Base-by-base conservation (phyloP, 2,888 invertebrate genomes). In the Eristalinus sepulchralis region DNA sequence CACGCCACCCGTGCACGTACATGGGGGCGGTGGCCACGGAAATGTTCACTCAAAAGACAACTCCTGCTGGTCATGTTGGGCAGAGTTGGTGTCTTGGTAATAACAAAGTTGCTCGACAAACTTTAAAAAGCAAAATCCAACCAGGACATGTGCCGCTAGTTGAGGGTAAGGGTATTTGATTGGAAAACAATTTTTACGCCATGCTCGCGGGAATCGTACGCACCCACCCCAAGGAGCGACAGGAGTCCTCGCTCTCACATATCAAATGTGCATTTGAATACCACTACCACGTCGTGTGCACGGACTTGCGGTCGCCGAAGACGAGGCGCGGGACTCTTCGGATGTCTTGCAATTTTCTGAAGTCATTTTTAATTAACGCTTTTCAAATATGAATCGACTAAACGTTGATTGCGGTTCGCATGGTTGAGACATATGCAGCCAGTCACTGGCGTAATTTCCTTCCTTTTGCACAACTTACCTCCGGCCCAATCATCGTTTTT, bases 331-430 rank as follows among this genome's bases (percentile, higher is more conserved):
- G 17, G 20, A 11, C 55, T 11, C 57, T 57, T 24, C 24, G 83
- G 78, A 83, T 73, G 62, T 75, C 62, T 34, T 67, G 80, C 76
- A 85, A 70, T 78, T 86, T 86, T 34, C 83, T 83, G 62, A 86
- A 89, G 84, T 88, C 84, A 87, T 88, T 83, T 82, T 80, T 88
- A 88, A 89, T 89, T 89, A 88, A 89, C 73, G 71, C 77, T 68
- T 83, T 88, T 88, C 82, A 88, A 89, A 87, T 88, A 88, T 86
- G 88, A 82, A 88, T 87, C 88, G 75, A 73, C 77, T 76, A 71
- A 76, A 87, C 77, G 76, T 76, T 81, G 79, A 77, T 75, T 76
- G 79, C 62, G 76, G 80, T 81, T 5, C 17, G 47, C 17, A 17
- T n/a, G n/a, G 27, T 27, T 22, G 47, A 63, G 36, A 27, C 71